Evolutionary conservation across 1,140 invertebrate species (phyloP), one percentile per base, ranked within the genome.

Genomic region (Hypothenemus hampei): DNA sequence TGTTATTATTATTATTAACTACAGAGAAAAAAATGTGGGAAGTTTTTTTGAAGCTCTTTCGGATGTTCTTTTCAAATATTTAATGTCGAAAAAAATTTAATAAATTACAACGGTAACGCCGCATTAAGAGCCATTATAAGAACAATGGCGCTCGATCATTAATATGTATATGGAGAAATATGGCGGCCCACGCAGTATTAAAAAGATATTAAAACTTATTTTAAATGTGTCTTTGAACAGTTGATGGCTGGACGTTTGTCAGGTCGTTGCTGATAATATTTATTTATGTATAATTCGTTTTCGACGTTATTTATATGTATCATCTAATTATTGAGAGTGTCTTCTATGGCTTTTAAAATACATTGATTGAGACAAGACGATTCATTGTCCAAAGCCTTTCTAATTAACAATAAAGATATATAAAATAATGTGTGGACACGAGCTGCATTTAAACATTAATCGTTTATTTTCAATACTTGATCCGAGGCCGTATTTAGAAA

Each of bases 91-190:
- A 47, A 10, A 22, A 49, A 23, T 19, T 46, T 33, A 29, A 13
- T 41, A 41, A 51, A 51, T 51, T 41, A 51, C 40, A 46, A 54
- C 52, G 47, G 35, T 44, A 39, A 45, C 40, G 36, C 41, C 19
- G 29, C 52, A 54, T 54, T 54, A 54, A 39, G 24, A 39, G 33
- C 52, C 35, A 46, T 46, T 46, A n/a, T n/a, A 46, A 46, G 41
- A 54, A 54, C 52, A 54, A 54, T 54, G 52, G 43, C 43, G 41
- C 16, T 26, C 43, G 11, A 16, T 4, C 43, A 54, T 54, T 54
- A 54, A 45, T 54, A 54, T 54, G 41, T 44, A 54, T 54, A 35
- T n/a, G n/a, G n/a, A n/a, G 47, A 54, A 54, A 44, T 46, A 54
- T 46, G 52, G 43, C 52, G 15, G 15, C 52, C 52, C 33, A 54